Evolutionary conservation across 2,113 vertebrate species (phyloP).

Genomic region (Prunella fulvescens): DNA sequence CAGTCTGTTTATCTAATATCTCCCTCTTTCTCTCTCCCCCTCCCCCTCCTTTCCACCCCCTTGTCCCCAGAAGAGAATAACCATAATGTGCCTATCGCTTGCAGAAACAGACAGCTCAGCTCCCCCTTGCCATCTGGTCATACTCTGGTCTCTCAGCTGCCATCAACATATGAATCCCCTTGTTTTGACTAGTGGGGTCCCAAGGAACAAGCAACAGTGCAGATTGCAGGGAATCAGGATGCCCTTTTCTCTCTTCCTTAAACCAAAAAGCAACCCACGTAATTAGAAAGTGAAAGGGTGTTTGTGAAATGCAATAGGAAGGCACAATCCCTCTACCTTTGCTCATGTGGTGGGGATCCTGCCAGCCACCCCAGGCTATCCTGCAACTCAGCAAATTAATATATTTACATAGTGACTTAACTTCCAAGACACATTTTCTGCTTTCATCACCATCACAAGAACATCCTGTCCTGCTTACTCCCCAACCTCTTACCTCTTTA

Average conservation of each 20-base stretch:
- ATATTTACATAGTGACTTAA: background rate
- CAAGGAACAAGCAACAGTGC: constrained; percentile 59
- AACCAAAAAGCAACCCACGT: constrained; percentile 1
- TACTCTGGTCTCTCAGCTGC: constrained; percentile 65
- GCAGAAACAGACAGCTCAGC: constrained; percentile 64
- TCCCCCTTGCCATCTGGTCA: constrained; percentile 67
- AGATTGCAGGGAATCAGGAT: constrained; percentile 35
- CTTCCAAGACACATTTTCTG: background rate
- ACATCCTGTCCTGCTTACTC: background rate
- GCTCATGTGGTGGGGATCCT: background rate
- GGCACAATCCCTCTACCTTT: background rate
- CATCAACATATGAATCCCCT: constrained; percentile 53
- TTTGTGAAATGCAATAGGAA: background rate
- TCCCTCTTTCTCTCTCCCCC: constrained; percentile 2
- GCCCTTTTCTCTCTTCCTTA: constrained; percentile 38
- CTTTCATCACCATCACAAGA: background rate
- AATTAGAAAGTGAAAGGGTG: background rate
- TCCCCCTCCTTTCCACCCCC: constrained; percentile 17
- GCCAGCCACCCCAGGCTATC: background rate
- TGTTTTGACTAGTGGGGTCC: constrained; percentile 70
- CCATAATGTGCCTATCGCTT: constrained; percentile 62
- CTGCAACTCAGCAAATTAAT: background rate
- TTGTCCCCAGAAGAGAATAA: constrained; percentile 55
- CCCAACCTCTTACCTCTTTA: background rate
- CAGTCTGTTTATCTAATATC: constrained; percentile 64